Conservation (phyloP, 1,140 invertebrate genomes). For the Nylanderia fulva region DNA sequence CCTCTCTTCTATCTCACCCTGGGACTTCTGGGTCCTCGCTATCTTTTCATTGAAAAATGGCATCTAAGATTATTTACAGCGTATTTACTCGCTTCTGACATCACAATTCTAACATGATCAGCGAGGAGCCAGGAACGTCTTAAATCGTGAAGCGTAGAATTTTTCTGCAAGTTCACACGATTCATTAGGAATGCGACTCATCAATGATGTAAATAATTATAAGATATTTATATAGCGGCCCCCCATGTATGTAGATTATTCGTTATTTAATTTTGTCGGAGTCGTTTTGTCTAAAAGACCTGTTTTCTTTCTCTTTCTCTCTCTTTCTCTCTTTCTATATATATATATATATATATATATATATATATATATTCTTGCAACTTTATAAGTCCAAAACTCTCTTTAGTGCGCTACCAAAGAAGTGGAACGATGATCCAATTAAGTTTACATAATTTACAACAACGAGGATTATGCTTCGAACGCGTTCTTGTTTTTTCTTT, state of each 20-base stretch:
- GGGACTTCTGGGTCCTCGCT: too few species aligned
- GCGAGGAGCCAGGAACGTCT: too few species aligned
- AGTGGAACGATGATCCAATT: slow-evolving; percentile 42
- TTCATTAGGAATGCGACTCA: slow-evolving; percentile 10
- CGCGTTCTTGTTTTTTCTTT: slow-evolving; percentile 22
- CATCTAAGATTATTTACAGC: too few species aligned
- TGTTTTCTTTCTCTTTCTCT: not conserved
- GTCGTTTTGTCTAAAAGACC: slow-evolving; percentile 23
- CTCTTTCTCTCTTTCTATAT: too few species aligned
- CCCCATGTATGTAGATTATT: slow-evolving; percentile 27
- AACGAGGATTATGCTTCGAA: slow-evolving; percentile 51
- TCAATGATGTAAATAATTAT: slow-evolving; percentile 63
- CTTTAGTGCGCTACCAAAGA: slow-evolving; percentile 63
- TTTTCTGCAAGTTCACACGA: slow-evolving; percentile 29
- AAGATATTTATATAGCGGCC: slow-evolving; percentile 64
- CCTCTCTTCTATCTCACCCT: not conserved
- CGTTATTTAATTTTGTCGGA: slow-evolving; percentile 59
- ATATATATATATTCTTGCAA: slow-evolving; percentile 51
- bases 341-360: too few species aligned
- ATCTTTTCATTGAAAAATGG: too few species aligned
- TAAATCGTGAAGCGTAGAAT: slow-evolving; percentile 28
- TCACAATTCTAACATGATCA: too few species aligned
- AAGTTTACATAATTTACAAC: slow-evolving; percentile 63
- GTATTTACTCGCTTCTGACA: too few species aligned
- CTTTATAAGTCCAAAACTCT: slow-evolving; percentile 31